phyloP scores from a whole-genome alignment of 1,140 invertebrate genomes.

The Aphaenogaster rudis region DNA sequence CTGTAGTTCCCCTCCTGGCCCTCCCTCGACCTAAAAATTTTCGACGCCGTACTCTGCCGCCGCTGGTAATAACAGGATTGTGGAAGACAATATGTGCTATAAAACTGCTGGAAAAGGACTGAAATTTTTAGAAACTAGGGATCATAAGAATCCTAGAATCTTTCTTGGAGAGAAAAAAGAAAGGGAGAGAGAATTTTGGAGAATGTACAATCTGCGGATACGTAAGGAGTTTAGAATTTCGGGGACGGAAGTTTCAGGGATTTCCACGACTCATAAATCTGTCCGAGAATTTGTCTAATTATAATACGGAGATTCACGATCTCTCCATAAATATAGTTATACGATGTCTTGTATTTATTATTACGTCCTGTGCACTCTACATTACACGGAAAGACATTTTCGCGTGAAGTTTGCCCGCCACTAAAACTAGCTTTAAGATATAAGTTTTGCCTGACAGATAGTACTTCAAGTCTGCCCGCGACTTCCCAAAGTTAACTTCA shows the following conservation, averaged over 20 bases:
- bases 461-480: slow-evolving; percentile 36
- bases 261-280: background rate
- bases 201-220: background rate
- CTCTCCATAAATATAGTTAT: slow-evolving; percentile 29
- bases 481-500: slow-evolving; percentile 49
- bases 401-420: slow-evolving; percentile 49
- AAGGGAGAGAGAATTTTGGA: background rate
- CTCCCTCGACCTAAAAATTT: slow-evolving; percentile 60
- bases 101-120: background rate
- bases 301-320: slow-evolving; percentile 26
- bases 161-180: background rate
- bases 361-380: slow-evolving; percentile 33
- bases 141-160: background rate
- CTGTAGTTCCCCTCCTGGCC: slow-evolving; percentile 16
- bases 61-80: background rate
- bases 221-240: background rate
- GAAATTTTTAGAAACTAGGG: background rate
- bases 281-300: slow-evolving; percentile 24
- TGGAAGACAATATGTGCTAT: background rate
- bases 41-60: background rate
- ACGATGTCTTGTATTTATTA: slow-evolving; percentile 37
- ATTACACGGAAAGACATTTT: slow-evolving; percentile 52
- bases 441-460: slow-evolving; percentile 42
- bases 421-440: slow-evolving; percentile 51
- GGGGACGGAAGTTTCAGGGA: background rate